phyloP scores from a whole-genome alignment of 1,140 invertebrate genomes.

The Drosophila aff. region DNA sequence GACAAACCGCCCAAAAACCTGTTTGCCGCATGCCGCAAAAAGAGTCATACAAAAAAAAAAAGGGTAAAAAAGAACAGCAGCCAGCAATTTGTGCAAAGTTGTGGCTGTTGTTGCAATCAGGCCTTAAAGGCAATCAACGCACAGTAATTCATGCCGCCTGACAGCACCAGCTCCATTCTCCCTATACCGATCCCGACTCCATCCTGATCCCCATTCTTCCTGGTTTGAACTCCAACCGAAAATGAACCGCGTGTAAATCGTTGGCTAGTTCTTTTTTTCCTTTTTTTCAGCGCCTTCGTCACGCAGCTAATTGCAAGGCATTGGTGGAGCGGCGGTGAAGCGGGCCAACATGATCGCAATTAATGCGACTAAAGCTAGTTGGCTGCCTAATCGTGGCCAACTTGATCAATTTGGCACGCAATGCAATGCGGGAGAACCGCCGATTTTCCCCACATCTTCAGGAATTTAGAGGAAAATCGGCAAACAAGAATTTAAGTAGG shows the following conservation, averaged over 20 bases:
- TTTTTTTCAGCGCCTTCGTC: conserved; percentile 39
- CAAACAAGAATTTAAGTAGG: conserved; percentile 2
- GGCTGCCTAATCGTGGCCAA: conserved; percentile 40
- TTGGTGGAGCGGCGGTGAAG: conserved; percentile 9
- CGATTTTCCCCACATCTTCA: background rate
- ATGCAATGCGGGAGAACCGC: conserved; percentile 9
- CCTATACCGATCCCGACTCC: background rate
- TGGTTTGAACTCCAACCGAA: conserved; percentile 24
- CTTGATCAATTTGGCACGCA: conserved; percentile 68
- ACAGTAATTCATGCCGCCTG: conserved; percentile 76
- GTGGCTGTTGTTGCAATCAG: conserved; percentile 62
- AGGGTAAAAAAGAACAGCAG: conserved; percentile 50
- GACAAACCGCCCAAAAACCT: conserved; percentile 52
- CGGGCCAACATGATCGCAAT: conserved; percentile 72
- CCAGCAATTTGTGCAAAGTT: conserved; percentile 69
- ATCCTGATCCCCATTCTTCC: background rate
- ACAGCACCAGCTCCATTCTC: conserved; percentile 39
- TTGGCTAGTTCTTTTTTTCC: conserved; percentile 27
- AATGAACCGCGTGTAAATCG: conserved; percentile 38
- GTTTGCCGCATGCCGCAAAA: conserved; percentile 66
- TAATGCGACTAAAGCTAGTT: conserved; percentile 59
- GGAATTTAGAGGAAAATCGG: background rate
- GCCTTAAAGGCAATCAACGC: conserved; percentile 82
- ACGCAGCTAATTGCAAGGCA: conserved; percentile 68
- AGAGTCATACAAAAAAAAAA: background rate